Evolutionary conservation across 2,113 vertebrate species (phyloP), one percentile per base, ranked within the genome.

Genomic region (Takifugu bimaculatus): DNA sequence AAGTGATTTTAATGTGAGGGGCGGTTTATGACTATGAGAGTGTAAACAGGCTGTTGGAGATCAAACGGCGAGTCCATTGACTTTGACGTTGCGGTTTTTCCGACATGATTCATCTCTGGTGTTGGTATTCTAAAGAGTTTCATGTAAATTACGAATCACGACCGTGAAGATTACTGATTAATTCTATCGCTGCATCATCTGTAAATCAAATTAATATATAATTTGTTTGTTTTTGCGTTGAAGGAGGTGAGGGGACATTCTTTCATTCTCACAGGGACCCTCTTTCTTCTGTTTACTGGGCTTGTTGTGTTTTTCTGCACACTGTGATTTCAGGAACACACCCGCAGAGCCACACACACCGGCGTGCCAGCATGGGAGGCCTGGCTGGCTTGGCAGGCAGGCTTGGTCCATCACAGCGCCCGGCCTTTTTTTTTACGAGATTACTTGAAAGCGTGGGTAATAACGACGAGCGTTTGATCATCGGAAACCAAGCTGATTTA

Each of bases 1-100:
- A 69, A 67, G 63, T 68, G 53, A 68, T 51, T 54, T 29, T 69
- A 26, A 3, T 39, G 39, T 26, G 48, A 44, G 42, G 11, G 76
- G 73, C 79, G 85, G 86, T 87, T 86, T 78, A 87, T 81, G 81
- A 84, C 35, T 39, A 10, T 75, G 81, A 86, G 84, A 85, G 80
- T 72, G 71, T 76, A 75, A 88, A 86, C 43, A 64, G 80, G 72
- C 49, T 65, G 53, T 48, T 59, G 63, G 75, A 85, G 85, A 89
- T 89, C 83, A 91, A 90, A 87, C 81, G 76, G 63, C 42, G 54
- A 62, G 60, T 66, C 64, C 57, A 62, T 72, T 62, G 69, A 82
- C 86, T 90, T 87, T 89, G 85, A 88, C 45, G 45, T 47, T 47
- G 45, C 45, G 45, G 45, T 47, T 47, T 47, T 47, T 15, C 45